Evolutionary conservation across 2,797 vertebrate genomes (phyloP).

Genomic region (Micromesistius poutassou): DNA sequence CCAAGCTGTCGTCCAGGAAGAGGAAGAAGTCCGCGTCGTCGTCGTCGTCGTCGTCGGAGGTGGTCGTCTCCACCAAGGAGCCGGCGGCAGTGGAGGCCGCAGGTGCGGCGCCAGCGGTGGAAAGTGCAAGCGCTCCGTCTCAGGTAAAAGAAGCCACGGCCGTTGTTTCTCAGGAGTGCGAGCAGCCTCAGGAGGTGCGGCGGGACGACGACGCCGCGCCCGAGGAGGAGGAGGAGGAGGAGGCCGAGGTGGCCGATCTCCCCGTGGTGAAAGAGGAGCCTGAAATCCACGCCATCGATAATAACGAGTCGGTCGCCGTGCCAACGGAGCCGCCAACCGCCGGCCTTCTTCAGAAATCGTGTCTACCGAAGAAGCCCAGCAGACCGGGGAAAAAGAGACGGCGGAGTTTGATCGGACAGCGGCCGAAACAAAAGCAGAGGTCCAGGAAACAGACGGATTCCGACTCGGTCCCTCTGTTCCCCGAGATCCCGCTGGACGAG

Average conservation of each 20-base stretch:
- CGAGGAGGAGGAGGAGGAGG: conserved; percentile 46
- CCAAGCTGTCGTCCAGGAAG: conserved; percentile 58
- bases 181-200: conserved; percentile 38
- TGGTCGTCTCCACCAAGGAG: neutral
- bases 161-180: conserved; percentile 35
- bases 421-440: conserved; percentile 66
- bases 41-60: too few species aligned
- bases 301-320: conserved; percentile 39
- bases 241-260: conserved; percentile 48
- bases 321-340: conserved; percentile 49
- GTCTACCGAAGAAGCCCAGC: conserved; percentile 34
- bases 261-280: conserved; percentile 62
- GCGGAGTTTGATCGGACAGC: conserved; percentile 71
- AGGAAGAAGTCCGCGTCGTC: conserved; percentile 57
- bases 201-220: conserved; percentile 45
- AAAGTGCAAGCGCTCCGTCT: conserved; percentile 27
- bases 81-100: neutral
- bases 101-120: conserved; percentile 24
- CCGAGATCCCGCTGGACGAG: conserved; percentile 28
- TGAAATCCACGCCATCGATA: conserved; percentile 59
- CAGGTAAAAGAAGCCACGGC: conserved; percentile 33
- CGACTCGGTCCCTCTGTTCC: too few species aligned
- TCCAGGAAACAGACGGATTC: conserved; percentile 60
- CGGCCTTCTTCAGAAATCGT: conserved; percentile 35
- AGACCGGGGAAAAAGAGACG: conserved; percentile 71